Evolutionary conservation across 2,888 invertebrate genomes (phyloP).

Genomic region (Apamea monoglypha): DNA sequence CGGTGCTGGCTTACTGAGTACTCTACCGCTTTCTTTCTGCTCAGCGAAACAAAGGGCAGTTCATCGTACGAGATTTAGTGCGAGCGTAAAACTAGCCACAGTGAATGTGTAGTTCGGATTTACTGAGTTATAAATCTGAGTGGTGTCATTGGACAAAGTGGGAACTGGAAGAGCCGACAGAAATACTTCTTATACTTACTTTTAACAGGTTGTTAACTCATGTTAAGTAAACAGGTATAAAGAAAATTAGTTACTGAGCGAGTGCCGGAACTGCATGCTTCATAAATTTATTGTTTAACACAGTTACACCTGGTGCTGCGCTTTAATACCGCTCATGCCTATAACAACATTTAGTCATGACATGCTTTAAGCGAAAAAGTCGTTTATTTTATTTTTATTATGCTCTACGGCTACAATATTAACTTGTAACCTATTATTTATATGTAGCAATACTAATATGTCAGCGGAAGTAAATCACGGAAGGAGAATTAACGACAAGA

Average conservation of each 20-base stretch:
- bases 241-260: slow-evolving; percentile 56
- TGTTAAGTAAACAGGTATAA: slow-evolving; percentile 50
- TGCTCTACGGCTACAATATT: slow-evolving; percentile 1
- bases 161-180: slow-evolving; percentile 54
- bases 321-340: slow-evolving; percentile 48
- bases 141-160: slow-evolving; percentile 57
- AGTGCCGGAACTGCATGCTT: slow-evolving; percentile 65
- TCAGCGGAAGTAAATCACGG: slow-evolving; percentile 30
- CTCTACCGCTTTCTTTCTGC: slow-evolving; percentile 65
- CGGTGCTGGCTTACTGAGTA: slow-evolving; percentile 44
- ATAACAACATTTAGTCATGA: slow-evolving; percentile 44
- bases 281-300: slow-evolving; percentile 66
- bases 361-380: slow-evolving; percentile 6
- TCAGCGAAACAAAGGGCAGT: slow-evolving; percentile 70
- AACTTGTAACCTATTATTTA: background rate
- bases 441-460: slow-evolving; percentile 8
- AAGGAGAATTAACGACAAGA: slow-evolving; percentile 26
- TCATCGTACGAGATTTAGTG: slow-evolving; percentile 73
- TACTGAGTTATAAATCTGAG: slow-evolving; percentile 70
- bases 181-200: slow-evolving; percentile 21
- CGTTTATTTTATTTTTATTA: slow-evolving; percentile 15
- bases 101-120: slow-evolving; percentile 68
- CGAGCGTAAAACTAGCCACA: slow-evolving; percentile 68
- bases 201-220: slow-evolving; percentile 40
- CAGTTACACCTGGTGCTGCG: slow-evolving; percentile 54